phyloP scores from a whole-genome alignment of 2,113 vertebrate species.

The Alethe castanea region DNA sequence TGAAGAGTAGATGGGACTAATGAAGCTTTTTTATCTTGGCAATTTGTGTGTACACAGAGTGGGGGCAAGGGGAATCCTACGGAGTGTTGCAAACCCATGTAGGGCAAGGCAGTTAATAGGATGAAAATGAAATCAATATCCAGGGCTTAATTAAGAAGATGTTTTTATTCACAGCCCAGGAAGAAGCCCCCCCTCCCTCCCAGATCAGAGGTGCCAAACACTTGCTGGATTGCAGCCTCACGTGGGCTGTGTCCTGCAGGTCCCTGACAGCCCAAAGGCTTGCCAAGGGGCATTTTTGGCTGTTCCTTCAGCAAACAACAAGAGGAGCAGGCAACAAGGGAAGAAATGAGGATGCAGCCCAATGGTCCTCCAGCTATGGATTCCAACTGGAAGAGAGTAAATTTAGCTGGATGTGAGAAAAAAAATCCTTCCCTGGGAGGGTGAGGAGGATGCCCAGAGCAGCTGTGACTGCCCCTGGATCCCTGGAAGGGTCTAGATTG shows the following conservation, averaged over 20 bases:
- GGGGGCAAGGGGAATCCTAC: background rate
- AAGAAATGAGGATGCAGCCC: background rate
- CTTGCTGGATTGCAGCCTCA: background rate
- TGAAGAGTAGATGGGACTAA: conserved; percentile 15
- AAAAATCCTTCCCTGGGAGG: background rate
- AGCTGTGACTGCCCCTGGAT: background rate
- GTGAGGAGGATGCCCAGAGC: background rate
- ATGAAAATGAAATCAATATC: conserved; percentile 42
- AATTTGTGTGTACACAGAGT: background rate
- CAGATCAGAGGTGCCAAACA: background rate
- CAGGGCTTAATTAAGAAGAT: conserved; percentile 28
- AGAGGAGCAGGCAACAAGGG: background rate
- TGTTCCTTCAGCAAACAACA: background rate
- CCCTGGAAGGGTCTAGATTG: background rate
- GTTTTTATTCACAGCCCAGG: background rate
- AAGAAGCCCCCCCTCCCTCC: background rate
- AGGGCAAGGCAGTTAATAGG: conserved; percentile 30
- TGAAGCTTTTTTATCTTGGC: conserved; percentile 37
- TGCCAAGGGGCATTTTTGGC: background rate
- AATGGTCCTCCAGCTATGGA: accelerated
- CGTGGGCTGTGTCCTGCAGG: background rate
- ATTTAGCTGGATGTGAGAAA: background rate
- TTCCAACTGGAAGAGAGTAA: background rate
- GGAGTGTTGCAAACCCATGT: background rate
- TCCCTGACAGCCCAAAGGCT: background rate